These are phyloP conservation scores for Acanthococcus lagerstroemiae DNA, from an alignment of 2,888 invertebrate species.

Conservation along the genomic window DNA sequence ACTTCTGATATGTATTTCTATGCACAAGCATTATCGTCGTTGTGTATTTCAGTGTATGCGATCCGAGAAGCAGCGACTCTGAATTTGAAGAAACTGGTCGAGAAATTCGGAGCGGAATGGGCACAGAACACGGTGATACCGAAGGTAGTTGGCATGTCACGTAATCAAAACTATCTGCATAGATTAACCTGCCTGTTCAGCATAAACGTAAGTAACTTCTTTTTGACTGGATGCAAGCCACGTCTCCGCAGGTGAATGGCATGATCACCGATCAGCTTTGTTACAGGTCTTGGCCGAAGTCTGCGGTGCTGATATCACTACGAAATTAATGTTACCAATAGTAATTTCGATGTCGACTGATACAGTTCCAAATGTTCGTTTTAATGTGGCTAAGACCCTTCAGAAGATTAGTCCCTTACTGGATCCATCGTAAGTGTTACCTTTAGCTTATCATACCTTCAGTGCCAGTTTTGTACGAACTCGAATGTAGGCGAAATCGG, in stretches of 20 bases:
- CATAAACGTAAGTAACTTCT: conserved; percentile 69
- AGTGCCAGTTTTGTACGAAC: background rate
- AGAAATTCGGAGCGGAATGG: conserved; percentile 97
- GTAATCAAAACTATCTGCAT: conserved; percentile 94
- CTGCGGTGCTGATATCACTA: conserved; percentile 86
- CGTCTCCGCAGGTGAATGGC: too few relatives aligned
- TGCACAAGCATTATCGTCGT: too few relatives aligned
- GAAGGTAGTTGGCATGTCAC: conserved; percentile 86
- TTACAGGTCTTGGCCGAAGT: conserved; percentile 65
- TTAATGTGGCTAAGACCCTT: conserved; percentile 96
- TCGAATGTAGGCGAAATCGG: background rate
- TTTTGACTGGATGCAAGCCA: background rate
- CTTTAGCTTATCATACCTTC: background rate
- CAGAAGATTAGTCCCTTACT: conserved; percentile 88
- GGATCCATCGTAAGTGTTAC: conserved; percentile 52
- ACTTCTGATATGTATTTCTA: background rate
- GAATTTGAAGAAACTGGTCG: conserved; percentile 90
- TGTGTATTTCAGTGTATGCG: conserved; percentile 60
- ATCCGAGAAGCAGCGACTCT: conserved; percentile 96
- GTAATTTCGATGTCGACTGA: conserved; percentile 89
- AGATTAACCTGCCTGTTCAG: conserved; percentile 97
- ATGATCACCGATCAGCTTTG: background rate
- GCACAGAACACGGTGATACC: conserved; percentile 94
- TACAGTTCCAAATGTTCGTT: conserved; percentile 94
- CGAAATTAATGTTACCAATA: conserved; percentile 85